These are phyloP conservation scores for Stenodema calcarata DNA, from an alignment of 2,888 invertebrate species.

Conservation along the genomic window DNA sequence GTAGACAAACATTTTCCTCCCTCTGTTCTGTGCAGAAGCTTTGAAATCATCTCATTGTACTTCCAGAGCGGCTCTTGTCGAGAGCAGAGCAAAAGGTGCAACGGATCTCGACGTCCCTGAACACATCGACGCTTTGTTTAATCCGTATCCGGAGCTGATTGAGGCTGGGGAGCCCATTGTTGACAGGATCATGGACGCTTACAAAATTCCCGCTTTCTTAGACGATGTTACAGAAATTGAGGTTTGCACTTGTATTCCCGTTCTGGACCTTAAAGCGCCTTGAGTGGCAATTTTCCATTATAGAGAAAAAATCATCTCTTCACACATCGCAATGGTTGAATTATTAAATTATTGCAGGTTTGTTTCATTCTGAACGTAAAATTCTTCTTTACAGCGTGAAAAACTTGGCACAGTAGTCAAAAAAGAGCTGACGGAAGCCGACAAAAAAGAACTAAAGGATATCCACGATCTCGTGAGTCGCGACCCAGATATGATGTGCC, in stretches of 20 bases:
- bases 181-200: not conserved
- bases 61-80: not conserved
- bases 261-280: too few species aligned
- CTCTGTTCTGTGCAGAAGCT: not conserved
- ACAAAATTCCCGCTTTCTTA: not conserved
- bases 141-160: not conserved
- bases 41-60: not conserved
- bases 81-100: not conserved
- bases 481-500: not conserved
- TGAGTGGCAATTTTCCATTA: too few species aligned
- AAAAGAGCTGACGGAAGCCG: constrained; percentile 23
- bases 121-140: not conserved
- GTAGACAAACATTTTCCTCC: too few species aligned
- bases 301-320: too few species aligned
- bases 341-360: too few species aligned
- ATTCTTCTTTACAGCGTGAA: not conserved
- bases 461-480: not conserved
- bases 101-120: not conserved
- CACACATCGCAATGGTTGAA: too few species aligned
- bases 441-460: not conserved
- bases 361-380: too few species aligned
- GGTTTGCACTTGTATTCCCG: too few species aligned
- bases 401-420: not conserved
- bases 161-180: constrained; percentile 13
- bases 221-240: not conserved